Evolutionary conservation across 1,140 invertebrate species (phyloP).

Genomic region (Halictus rubicundus): DNA sequence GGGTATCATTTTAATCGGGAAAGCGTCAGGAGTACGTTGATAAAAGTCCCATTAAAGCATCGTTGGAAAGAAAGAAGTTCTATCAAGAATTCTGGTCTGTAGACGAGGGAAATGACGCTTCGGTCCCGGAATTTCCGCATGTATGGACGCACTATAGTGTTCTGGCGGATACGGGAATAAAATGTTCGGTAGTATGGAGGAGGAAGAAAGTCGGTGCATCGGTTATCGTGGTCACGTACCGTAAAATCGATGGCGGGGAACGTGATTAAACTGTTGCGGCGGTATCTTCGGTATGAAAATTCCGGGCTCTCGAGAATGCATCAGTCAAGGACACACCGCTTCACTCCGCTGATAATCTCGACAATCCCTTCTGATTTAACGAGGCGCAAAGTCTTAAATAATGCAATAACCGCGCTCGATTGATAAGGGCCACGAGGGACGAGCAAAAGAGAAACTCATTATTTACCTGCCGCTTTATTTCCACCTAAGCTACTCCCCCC

Average conservation of each 20-base stretch:
- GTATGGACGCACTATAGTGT: too few species aligned
- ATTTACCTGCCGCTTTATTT: background rate
- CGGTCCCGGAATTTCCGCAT: too few species aligned
- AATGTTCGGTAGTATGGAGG: background rate
- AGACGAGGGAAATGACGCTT: too few species aligned
- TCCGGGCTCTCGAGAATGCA: background rate
- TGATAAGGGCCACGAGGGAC: background rate
- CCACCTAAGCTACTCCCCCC: background rate
- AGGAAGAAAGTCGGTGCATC: background rate
- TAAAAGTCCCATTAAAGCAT: too few species aligned
- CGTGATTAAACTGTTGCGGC: background rate
- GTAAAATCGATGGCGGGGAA: background rate
- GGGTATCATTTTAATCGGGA: too few species aligned
- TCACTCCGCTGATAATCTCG: background rate
- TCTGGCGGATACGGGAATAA: background rate
- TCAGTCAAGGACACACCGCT: constrained; percentile 10
- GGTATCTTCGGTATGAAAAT: background rate
- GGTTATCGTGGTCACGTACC: background rate
- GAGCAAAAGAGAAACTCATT: too few species aligned
- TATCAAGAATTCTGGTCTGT: too few species aligned
- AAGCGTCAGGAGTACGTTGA: too few species aligned
- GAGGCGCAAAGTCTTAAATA: constrained; percentile 5
- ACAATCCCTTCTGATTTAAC: constrained; percentile 6
- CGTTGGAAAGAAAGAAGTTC: too few species aligned
- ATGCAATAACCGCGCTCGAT: background rate